Evolutionary conservation across 2,888 invertebrate species (phyloP), one percentile per base, ranked within the genome.

Genomic region (Drosophila niveifrons): DNA sequence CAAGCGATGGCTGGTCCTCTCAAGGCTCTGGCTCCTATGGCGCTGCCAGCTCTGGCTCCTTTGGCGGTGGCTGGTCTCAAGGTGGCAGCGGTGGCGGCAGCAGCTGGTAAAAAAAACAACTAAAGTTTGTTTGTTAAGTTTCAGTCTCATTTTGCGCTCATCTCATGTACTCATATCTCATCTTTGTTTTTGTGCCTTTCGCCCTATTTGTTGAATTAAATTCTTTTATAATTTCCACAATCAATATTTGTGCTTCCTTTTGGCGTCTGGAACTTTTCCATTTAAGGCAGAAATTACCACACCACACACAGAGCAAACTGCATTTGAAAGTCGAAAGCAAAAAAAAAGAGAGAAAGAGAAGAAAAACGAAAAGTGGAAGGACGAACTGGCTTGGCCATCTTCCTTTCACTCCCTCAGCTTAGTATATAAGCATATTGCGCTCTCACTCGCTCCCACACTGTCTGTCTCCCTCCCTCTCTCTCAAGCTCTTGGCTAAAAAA

Each of bases 121-220:
- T 36, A 8, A 15, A 46, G 13, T 34, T 64, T 78, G 65, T 78
- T 23, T 23, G 75, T 80, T 88, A 88, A 57, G 48, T 51, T 17
- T 41, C 17, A 67, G 18, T 36, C 36, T 28, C 80, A 70, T 53
- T 11, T 46, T n/a, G 15, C 41, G 28, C 17, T 52, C 61, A 67
- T 59, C 47, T 56, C 68, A 72, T 56, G 44, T 50, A 23, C 6
- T 51, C 34, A 53, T 51, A 53, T 64, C 34, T 48, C 73, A 82
- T 77, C 23, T 23, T 53, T 23, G 23, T 17, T 50, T 51, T 17
- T 50, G 48, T 11, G 31, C 61, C 51, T 10, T 50, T 23, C 53
- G 48, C 34, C 51, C 56, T 72, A 74, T 74, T 85, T 83, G 75
- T 75, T 88, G 68, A 81, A 83, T 84, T 75, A 88, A 88, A 84